phyloP scores from a whole-genome alignment of 2,888 invertebrate species.

The Calephelis perditalis region DNA sequence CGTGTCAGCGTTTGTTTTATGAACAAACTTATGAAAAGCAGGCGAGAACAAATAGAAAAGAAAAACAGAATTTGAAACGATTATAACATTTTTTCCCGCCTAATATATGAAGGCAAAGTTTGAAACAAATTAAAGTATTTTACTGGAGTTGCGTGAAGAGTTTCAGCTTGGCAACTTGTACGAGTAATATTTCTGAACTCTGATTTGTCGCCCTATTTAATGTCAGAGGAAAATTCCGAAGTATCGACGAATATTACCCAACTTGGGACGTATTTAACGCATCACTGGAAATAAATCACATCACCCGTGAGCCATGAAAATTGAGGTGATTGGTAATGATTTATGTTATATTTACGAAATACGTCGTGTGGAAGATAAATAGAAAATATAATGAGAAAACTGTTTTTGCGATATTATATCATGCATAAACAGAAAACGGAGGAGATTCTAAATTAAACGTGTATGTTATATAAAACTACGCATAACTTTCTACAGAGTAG shows the following conservation, averaged over 20 bases:
- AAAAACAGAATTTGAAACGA: neutral
- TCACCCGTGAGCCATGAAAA: conserved; percentile 9
- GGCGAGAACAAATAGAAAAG: neutral
- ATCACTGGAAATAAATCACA: conserved; percentile 28
- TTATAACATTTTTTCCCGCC: neutral
- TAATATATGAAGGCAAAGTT: conserved; percentile 1
- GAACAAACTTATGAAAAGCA: too few species aligned
- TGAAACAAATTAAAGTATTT: conserved; percentile 14
- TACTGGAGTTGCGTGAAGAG: conserved; percentile 4
- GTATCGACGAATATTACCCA: conserved; percentile 17
- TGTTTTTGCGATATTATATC: too few species aligned
- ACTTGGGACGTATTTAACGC: conserved; percentile 31
- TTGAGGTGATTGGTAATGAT: conserved; percentile 5
- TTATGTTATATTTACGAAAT: neutral
- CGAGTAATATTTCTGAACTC: conserved; percentile 16
- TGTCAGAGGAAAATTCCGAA: conserved; percentile 18
- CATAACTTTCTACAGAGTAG: too few species aligned
- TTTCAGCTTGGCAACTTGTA: conserved; percentile 7
- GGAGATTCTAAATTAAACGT: too few species aligned
- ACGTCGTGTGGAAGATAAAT: too few species aligned
- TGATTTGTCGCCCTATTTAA: conserved; percentile 25
- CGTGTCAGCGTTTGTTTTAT: too few species aligned
- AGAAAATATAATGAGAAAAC: too few species aligned
- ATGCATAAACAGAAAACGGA: too few species aligned
- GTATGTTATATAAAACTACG: too few species aligned